phyloP scores from a whole-genome alignment of 2,797 vertebrate species.

The Characodon lateralis region DNA sequence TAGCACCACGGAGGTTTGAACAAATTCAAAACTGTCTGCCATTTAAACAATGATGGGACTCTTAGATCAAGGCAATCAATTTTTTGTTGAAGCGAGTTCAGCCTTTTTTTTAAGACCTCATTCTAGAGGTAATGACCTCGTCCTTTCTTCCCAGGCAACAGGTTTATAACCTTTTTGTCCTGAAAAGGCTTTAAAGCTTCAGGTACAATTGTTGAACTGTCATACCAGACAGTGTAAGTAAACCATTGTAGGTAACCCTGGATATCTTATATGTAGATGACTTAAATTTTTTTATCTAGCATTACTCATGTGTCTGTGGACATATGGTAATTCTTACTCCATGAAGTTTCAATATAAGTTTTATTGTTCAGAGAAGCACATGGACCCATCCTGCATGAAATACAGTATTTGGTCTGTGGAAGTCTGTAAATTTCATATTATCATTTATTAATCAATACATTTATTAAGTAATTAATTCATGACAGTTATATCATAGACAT shows the following conservation, averaged over 20 bases:
- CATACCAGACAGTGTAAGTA: not conserved
- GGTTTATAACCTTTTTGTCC: not conserved
- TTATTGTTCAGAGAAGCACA: no score
- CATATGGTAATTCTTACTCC: not conserved
- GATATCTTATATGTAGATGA: not conserved
- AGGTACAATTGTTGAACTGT: not conserved
- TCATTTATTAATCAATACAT: no score
- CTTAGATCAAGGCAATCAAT: not conserved
- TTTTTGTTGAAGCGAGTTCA: not conserved
- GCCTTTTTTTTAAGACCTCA: constrained; percentile 5
- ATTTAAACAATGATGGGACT: constrained; percentile 10
- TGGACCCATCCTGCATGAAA: no score
- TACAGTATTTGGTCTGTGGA: no score
- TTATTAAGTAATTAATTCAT: no score
- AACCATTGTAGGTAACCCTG: constrained; percentile 7
- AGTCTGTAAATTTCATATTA: no score
- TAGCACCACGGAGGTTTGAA: not conserved
- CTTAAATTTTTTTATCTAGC: not conserved
- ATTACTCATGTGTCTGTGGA: not conserved
- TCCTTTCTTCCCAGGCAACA: constrained; percentile 1
- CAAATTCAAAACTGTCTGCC: not conserved
- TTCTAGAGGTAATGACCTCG: constrained; percentile 13
- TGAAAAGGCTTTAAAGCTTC: not conserved
- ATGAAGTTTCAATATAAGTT: no score
- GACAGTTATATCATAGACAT: not conserved